Base-by-base conservation (phyloP, 2,797 vertebrate species). In the Uromys caudimaculatus region DNA sequence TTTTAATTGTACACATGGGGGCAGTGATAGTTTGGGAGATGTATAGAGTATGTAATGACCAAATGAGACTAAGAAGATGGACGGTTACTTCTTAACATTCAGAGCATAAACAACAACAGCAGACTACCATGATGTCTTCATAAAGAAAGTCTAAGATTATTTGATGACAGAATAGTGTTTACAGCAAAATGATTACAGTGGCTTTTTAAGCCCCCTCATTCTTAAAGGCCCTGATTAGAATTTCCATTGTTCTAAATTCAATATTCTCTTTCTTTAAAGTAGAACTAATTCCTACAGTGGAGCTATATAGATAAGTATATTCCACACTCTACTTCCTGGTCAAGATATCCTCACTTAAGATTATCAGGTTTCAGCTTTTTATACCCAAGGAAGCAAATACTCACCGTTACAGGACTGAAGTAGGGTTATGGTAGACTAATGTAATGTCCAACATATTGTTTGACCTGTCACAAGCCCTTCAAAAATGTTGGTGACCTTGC, bases 181-280 rank as follows among this genome's bases (percentile, higher is more conserved):
- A 24, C 3, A 96, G 44, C 17, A 95, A 93, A 82, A 16, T 79
- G 38, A 93, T 75, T 6, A 16, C 56, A 82, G 35, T 78, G 54
- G 27, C 77, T 58, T 54, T 87, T 29, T 58, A 95, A 81, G 75
- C 7, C 5, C 5, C 3, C n/a, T 81, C 62, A n/a, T 10, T 89
- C 8, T 89, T 79, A 90, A 85, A 83, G 38, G 38, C 10, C 76
- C 4, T 32, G 1, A 19, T 58, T 38, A 94, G 44, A 5, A 86
- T 60, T 71, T 91, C n/a, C 94, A 93, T 56, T 60, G 81, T 75
- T 77, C 5, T 73, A 91, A 95, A 94, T 89, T 78, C 50, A 44
- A 73, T 88, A 77, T 78, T 85, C 4, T 21, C 41, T 90, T 79
- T 82, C 24, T 95, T 82, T 89, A 69, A 87, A 91, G 76, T 75